Conservation (phyloP, 2,113 vertebrate genomes). For the Hirundichthys speculiger region DNA sequence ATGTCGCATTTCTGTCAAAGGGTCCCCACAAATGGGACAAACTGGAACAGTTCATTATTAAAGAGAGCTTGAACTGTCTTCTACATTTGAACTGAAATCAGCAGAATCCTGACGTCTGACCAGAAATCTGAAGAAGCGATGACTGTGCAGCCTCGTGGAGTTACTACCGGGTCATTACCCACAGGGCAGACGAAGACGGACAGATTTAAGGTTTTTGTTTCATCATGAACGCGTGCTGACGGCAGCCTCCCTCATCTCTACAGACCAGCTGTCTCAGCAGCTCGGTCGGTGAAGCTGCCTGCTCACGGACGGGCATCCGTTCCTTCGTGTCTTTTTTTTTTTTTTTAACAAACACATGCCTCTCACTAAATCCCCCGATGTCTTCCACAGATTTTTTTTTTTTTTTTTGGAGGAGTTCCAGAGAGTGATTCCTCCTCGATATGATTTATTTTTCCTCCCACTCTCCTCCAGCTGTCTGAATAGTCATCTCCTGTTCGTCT, state of each 20-base stretch:
- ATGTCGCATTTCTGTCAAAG: no score
- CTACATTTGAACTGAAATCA: not conserved
- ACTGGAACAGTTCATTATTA: not conserved
- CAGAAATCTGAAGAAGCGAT: conserved; percentile 4
- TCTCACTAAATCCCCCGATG: conserved; percentile 26
- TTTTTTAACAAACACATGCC: conserved; percentile 17
- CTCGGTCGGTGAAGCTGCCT: conserved; percentile 40
- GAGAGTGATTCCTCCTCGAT: conserved; percentile 46
- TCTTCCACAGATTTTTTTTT: conserved; percentile 19
- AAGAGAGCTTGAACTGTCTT: not conserved
- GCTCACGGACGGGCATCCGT: conserved; percentile 31
- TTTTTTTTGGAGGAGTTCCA: conserved; percentile 9
- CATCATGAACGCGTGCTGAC: conserved; percentile 30
- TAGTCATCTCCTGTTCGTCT: conserved; percentile 28
- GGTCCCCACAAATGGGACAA: no score
- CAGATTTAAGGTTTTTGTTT: conserved; percentile 42
- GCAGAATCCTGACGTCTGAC: not conserved
- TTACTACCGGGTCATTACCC: conserved; percentile 22
- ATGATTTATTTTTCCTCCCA: conserved; percentile 52
- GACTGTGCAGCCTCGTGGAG: conserved; percentile 13
- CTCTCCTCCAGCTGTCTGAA: conserved; percentile 52
- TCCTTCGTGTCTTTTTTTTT: conserved; percentile 37
- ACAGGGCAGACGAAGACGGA: conserved; percentile 32
- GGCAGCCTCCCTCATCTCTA: conserved; percentile 47
- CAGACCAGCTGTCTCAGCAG: conserved; percentile 59